Percentiles rank a stretch among this genome's conserved stretches.
Evolutionary conservation across 2,797 vertebrate species (phyloP).

Genomic region (Diceros bicornis): DNA sequence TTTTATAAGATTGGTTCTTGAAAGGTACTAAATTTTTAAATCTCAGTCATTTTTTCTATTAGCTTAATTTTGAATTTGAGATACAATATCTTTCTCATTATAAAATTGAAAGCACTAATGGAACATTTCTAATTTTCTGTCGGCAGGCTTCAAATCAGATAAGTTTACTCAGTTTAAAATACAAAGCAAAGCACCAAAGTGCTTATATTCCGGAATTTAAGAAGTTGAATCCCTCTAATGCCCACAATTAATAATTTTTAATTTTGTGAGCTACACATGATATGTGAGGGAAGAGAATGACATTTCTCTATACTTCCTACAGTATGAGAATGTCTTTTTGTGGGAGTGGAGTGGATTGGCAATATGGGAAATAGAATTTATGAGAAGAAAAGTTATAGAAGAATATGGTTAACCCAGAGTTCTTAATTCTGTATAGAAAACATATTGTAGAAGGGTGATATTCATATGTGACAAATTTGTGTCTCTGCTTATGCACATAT

Average conservation of each 20-base stretch:
- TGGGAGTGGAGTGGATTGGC: neutral
- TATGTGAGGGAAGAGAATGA: neutral
- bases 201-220: conserved; percentile 31
- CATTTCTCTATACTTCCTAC: neutral
- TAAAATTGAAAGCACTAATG: conserved; percentile 15
- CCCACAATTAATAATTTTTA: neutral
- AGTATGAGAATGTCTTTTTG: neutral
- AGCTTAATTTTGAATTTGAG: conserved; percentile 52
- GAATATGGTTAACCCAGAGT: neutral
- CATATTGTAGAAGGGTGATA: neutral
- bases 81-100: neutral
- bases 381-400: conserved; percentile 38
- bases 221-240: neutral
- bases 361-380: conserved; percentile 33
- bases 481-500: neutral
- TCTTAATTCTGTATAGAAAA: neutral
- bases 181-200: neutral
- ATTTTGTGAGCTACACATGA: conserved; percentile 22
- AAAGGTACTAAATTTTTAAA: neutral
- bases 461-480: neutral
- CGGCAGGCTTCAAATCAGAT: conserved; percentile 6
- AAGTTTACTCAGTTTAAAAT: conserved; percentile 54
- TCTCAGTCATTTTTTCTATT: neutral
- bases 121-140: conserved; percentile 21
- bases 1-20: conserved; percentile 66